Percentiles rank a stretch among this genome's conserved stretches.
Conservation (phyloP, 2,797 vertebrate species). For the Dendrocincla fuliginosa region DNA sequence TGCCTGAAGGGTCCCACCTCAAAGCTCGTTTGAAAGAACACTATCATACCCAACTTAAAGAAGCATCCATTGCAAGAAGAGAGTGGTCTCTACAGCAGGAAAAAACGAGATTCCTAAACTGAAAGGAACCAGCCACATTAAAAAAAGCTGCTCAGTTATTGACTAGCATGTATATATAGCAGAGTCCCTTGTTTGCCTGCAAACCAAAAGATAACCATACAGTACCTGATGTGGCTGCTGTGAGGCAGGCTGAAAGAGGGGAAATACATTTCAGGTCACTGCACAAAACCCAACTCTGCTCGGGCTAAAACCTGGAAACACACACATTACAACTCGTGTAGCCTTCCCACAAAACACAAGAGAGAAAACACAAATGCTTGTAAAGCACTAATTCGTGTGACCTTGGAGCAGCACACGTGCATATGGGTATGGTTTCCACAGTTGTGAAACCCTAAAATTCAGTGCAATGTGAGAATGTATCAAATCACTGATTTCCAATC, state of each 20-base stretch:
- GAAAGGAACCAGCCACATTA: background rate
- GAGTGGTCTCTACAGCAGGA: background rate
- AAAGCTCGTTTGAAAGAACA: background rate
- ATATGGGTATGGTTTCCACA: background rate
- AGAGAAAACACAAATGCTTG: background rate
- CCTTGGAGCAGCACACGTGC: rapidly evolving
- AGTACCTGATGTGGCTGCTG: background rate
- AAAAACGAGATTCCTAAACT: background rate
- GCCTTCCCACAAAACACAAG: background rate
- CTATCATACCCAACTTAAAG: background rate
- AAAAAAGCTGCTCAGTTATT: background rate
- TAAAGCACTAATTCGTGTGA: background rate
- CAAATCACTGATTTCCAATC: background rate
- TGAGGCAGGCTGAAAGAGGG: background rate
- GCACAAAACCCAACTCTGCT: background rate
- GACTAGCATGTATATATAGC: background rate
- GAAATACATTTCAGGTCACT: background rate
- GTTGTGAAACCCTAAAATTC: background rate
- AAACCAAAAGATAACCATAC: background rate
- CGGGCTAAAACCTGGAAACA: background rate
- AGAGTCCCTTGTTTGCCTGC: background rate
- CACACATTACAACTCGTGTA: background rate
- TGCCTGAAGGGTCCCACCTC: background rate
- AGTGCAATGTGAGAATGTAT: background rate
- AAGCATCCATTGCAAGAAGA: background rate